Evolutionary conservation across 2,888 invertebrate genomes (phyloP), one percentile per base, ranked within the genome.

Genomic region (Ochlodes sylvanus): DNA sequence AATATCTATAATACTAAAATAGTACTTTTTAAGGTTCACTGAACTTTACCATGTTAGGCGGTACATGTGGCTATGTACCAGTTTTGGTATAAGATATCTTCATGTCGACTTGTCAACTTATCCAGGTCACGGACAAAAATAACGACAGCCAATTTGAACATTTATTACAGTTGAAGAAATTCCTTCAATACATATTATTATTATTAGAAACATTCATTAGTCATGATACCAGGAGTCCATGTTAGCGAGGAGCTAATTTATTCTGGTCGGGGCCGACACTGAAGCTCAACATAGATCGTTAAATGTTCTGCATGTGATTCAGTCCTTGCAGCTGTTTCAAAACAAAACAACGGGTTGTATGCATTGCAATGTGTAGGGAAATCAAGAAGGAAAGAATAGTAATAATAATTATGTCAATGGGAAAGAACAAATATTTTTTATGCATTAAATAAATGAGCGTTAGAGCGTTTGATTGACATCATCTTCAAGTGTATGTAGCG

Each of bases 201-300:
- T 27, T 15, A 52, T 27, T 63, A 44, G 55, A 55, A 63, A 55
- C 17, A 44, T 77, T 69, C 72, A 76, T 74, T 68, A 71, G 58
- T 72, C 60, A 69, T 70, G 72, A 69, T 71, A 67, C 70, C 70
- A 67, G 73, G 77, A 73, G 77, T 41, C 27, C 34, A 42, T 58
- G 65, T 66, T 38, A 52, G 52, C 42, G 27, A 38, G 14, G 44
- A 44, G 41, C 34, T 41, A 57, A 65, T 61, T 61, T 67, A 67
- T 67, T 61, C 67, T 67, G 44, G 62, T 38, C 62, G 52, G 44
- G n/a, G 41, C 41, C 10, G 52, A 27, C 65, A 32, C 41, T 42
- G 61, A 7, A 67, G 17, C 44, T 67, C 17, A 41, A 50, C 58
- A 50, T 10, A 15, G 58, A 1, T 41, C 50, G 38, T 58, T 58